phyloP scores from a whole-genome alignment of 2,797 vertebrate species.

The Channallabes apus region DNA sequence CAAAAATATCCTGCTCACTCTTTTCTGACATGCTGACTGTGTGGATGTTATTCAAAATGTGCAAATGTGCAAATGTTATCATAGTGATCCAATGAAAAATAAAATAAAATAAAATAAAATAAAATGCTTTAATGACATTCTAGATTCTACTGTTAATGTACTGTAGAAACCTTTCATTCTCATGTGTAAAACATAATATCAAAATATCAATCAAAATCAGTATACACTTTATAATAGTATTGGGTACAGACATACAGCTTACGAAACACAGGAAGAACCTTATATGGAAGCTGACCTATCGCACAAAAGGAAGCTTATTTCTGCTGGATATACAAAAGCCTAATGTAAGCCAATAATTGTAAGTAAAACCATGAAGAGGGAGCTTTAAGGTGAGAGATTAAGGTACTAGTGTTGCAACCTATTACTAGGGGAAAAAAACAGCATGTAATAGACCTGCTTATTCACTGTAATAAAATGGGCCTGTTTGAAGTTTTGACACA shows the following conservation, averaged over 20 bases:
- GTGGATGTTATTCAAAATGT: conserved; percentile 10
- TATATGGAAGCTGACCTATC: conserved; percentile 23
- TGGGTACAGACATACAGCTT: neutral
- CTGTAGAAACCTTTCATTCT: neutral
- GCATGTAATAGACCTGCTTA: conserved; percentile 22
- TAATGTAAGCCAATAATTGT: conserved; percentile 35
- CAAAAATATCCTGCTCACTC: neutral
- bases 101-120: too few relatives aligned
- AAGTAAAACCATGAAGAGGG: conserved; percentile 27
- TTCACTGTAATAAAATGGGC: conserved; percentile 26
- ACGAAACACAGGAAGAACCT: conserved; percentile 14
- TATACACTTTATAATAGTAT: neutral
- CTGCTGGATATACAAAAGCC: conserved; percentile 24
- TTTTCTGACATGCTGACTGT: neutral
- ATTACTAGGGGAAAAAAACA: conserved; percentile 6
- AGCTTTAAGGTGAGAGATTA: conserved; percentile 30
- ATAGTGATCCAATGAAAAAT: neutral
- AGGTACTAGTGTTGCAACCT: conserved; percentile 24
- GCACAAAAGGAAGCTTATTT: conserved; percentile 32
- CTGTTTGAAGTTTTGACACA: conserved; percentile 20
- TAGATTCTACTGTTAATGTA: too few relatives aligned
- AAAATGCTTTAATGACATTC: too few relatives aligned
- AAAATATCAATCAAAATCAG: neutral
- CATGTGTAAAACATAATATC: neutral
- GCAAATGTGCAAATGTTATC: too few relatives aligned